Evolutionary conservation across 2,888 invertebrate species (phyloP), one percentile per base, ranked within the genome.

Genomic region (Corbicula japonica): DNA sequence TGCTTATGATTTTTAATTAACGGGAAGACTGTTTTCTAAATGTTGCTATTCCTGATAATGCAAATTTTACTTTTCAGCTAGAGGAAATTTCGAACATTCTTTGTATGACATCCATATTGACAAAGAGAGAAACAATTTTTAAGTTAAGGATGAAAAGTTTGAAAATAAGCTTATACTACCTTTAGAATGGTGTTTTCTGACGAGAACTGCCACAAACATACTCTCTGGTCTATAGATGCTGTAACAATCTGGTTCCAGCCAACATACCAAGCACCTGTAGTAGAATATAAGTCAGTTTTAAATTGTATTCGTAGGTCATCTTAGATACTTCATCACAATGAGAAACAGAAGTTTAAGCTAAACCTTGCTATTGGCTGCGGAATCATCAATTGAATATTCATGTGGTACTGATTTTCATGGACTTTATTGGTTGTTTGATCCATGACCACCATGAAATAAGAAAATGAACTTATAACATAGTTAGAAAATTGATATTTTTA

Each of bases 211-310:
- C 90, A 91, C 6, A 90, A 30, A 78, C 81, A 86, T 32, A 90
- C 62, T 44, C 90, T 79, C 83, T 91, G 91, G 60, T 91, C 91
- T 58, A 91, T 86, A 0, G 91, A 91, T 2, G 79, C 85, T 18
- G 89, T 87, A 23, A 91, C 58, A 3, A 89, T 28, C 12, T 70
- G 58, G 12, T 35, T 30, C 10, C 72, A 41, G 23, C 74, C 76
- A 34, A 89, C 6, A 21, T 86, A 72, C 80, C 84, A 82, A 8
- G 86, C 82, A 62, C 90, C 91, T 91, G 71, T 0, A 84, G 80
- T 46, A 26, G 52, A 41, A 66, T 15, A 21, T 12, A 30, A 10
- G 32, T 15, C 54, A 54, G 5, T 6, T 54, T 15, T 15, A 18
- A 56, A 12, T 26, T 10, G 2, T 28, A 28, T 28, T 26, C n/a